phyloP scores from a whole-genome alignment of 1,140 invertebrate species.

The Hycleus cichorii region DNA sequence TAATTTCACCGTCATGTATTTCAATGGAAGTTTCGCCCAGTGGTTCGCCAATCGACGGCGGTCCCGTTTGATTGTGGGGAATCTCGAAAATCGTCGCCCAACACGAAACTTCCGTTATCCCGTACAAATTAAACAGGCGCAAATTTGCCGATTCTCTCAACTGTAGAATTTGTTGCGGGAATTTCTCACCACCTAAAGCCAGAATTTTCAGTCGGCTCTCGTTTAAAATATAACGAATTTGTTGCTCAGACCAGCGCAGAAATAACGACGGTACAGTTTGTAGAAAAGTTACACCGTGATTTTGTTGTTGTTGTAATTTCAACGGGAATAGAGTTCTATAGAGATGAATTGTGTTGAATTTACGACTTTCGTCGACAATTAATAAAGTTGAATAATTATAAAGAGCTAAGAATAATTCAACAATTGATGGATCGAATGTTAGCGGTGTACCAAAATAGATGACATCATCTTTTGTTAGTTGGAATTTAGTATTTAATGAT shows the following conservation, averaged over 20 bases:
- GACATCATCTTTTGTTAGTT: conserved; percentile 44
- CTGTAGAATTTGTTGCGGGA: conserved; percentile 40
- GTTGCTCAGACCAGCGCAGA: conserved; percentile 47
- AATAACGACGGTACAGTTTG: conserved; percentile 74
- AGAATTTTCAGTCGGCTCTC: conserved; percentile 49
- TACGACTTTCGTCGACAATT: conserved; percentile 50
- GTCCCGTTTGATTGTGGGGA: conserved; percentile 26
- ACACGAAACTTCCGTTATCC: conserved; percentile 77
- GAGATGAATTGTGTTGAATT: conserved; percentile 43
- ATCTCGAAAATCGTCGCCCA: conserved; percentile 65
- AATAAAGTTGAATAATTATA: conserved; percentile 55
- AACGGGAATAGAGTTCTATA: conserved; percentile 41
- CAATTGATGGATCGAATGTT: conserved; percentile 75
- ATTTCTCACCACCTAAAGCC: conserved; percentile 56
- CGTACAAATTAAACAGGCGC: conserved; percentile 69
- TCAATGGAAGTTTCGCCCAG: conserved; percentile 56
- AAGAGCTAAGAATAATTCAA: conserved; percentile 67
- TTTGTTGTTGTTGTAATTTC: conserved; percentile 31
- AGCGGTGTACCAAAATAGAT: conserved; percentile 65
- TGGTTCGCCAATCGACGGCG: conserved; percentile 49
- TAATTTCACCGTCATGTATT: conserved; percentile 42
- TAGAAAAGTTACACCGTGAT: conserved; percentile 53
- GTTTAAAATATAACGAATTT: conserved; percentile 52
- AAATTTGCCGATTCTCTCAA: conserved; percentile 12
- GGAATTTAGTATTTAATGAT: conserved; percentile 3